Evolutionary conservation across 2,888 invertebrate genomes (phyloP).

Genomic region (Acleris literana): DNA sequence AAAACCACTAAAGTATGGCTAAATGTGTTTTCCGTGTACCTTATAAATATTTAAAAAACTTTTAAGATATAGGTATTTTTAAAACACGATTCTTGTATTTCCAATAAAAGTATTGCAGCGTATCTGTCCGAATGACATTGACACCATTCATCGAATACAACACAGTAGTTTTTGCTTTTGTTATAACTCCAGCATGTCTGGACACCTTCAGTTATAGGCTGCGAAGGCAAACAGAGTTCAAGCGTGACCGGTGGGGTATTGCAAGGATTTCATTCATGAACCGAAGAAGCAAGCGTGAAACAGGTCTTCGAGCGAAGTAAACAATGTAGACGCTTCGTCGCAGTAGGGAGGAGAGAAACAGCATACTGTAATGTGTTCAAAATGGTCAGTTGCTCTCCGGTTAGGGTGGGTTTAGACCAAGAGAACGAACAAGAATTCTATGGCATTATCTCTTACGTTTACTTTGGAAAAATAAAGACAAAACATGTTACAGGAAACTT

Average conservation of each 20-base stretch:
- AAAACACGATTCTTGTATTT: too few relatives aligned
- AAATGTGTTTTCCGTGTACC: too few relatives aligned
- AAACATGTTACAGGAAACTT: too few relatives aligned
- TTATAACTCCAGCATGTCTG: neutral
- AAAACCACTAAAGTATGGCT: too few relatives aligned
- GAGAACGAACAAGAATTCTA: too few relatives aligned
- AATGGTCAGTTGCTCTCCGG: too few relatives aligned
- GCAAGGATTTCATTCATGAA: conserved; percentile 25
- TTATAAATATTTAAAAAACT: too few relatives aligned
- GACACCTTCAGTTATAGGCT: neutral
- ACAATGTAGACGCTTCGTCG: conserved; percentile 36
- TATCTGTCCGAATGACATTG: neutral
- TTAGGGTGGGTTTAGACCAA: too few relatives aligned
- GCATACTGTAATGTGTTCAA: neutral
- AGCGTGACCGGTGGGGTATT: neutral
- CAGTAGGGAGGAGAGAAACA: conserved; percentile 7
- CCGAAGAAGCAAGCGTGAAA: conserved; percentile 34
- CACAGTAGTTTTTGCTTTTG: conserved; percentile 1
- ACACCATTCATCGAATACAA: conserved; percentile 3
- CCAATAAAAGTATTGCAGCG: too few relatives aligned
- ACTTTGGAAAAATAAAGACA: too few relatives aligned
- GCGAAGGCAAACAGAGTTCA: conserved; percentile 7
- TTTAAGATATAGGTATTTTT: too few relatives aligned
- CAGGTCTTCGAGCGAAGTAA: conserved; percentile 30
- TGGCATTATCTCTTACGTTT: too few relatives aligned